Evolutionary conservation across 2,113 vertebrate species (phyloP).

Genomic region (Tragelaphus scriptus): DNA sequence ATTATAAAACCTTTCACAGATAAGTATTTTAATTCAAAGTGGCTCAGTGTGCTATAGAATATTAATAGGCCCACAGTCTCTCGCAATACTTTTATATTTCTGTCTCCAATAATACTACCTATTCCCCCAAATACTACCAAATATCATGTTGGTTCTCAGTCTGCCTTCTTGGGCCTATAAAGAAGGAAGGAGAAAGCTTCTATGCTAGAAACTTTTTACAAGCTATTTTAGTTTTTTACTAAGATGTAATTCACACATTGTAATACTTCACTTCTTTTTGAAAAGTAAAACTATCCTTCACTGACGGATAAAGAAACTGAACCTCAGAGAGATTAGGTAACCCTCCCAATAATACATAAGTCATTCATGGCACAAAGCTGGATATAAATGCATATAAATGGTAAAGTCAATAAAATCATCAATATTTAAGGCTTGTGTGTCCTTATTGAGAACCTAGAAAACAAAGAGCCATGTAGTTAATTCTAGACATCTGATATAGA

Average conservation of each 20-base stretch:
- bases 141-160: background rate
- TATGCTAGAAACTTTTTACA: background rate
- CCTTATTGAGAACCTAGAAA: background rate
- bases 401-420: background rate
- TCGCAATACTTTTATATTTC: conserved; percentile 21
- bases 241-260: background rate
- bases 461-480: background rate
- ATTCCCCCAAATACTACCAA: background rate
- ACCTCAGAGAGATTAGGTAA: background rate
- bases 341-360: background rate
- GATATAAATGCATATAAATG: background rate
- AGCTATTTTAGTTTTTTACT: background rate
- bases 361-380: background rate
- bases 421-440: background rate
- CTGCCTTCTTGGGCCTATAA: background rate
- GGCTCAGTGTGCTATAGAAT: conserved; percentile 71
- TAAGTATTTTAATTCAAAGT: conserved; percentile 77
- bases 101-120: background rate
- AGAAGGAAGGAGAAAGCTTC: background rate
- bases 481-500: background rate
- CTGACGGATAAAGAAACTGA: background rate
- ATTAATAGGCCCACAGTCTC: conserved; percentile 69
- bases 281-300: background rate
- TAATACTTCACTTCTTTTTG: background rate
- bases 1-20: conserved; percentile 82